Conservation (phyloP, 2,797 vertebrate species). For the Sciurus vulgaris region DNA sequence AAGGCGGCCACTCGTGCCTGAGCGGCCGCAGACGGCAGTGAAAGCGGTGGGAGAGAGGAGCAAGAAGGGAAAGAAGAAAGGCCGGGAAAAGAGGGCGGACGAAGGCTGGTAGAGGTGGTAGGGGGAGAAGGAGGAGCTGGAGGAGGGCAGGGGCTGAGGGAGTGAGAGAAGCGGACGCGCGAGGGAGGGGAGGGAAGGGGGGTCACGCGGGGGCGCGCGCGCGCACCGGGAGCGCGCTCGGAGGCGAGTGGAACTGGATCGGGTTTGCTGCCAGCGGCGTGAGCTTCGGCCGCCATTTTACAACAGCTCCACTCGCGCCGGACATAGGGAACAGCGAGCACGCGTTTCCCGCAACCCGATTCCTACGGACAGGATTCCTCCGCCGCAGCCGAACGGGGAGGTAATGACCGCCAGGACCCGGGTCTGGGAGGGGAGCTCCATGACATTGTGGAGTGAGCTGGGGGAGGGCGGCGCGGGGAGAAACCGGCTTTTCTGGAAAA, state of each 20-base stretch:
- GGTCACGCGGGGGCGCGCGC: constrained; percentile 83
- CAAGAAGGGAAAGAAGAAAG: not conserved
- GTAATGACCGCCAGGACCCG: constrained; percentile 75
- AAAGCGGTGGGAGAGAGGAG: constrained; percentile 7
- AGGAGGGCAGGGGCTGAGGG: constrained; percentile 73
- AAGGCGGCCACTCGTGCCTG: constrained; percentile 86
- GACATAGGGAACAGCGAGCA: constrained; percentile 94
- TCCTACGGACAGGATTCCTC: constrained; percentile 84
- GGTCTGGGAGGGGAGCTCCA: constrained; percentile 69
- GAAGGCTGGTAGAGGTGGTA: not conserved
- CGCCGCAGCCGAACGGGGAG: constrained; percentile 82
- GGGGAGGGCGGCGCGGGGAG: constrained; percentile 74
- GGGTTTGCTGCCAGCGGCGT: constrained; percentile 93
- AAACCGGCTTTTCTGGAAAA: constrained; percentile 95
- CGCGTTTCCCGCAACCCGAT: constrained; percentile 86
- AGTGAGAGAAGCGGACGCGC: constrained; percentile 78
- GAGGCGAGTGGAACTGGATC: constrained; percentile 90
- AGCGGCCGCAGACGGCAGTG: constrained; percentile 89
- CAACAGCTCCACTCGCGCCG: constrained; percentile 94
- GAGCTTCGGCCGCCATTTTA: constrained; percentile 99
- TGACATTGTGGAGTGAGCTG: constrained; percentile 65
- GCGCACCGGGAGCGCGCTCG: constrained; percentile 83
- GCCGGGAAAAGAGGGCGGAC: constrained; percentile 22
- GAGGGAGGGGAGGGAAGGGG: constrained; percentile 74
- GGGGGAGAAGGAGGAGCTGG: constrained; percentile 78